These are phyloP conservation scores for Anolis sagrei DNA, from an alignment of 2,113 vertebrate species.

Conservation along the genomic window DNA sequence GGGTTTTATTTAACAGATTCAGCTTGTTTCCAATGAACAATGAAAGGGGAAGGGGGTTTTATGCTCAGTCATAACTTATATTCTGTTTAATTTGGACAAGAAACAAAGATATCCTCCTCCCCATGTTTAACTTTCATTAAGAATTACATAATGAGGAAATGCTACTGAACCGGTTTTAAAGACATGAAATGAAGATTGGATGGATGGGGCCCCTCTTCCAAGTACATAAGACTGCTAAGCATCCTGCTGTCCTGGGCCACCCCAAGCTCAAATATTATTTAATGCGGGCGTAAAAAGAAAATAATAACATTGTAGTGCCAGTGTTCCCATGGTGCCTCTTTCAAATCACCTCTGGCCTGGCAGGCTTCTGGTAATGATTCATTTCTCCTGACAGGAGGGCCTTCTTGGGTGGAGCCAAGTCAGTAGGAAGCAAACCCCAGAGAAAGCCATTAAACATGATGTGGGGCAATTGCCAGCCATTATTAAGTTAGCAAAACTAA, in stretches of 20 bases:
- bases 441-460: conserved; percentile 79
- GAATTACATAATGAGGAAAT: neutral
- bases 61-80: neutral
- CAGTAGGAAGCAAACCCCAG: conserved; percentile 74
- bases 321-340: conserved; percentile 69
- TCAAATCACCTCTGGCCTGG: conserved; percentile 71
- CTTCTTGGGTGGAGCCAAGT: conserved; percentile 81
- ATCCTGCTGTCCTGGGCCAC: conserved; percentile 59
- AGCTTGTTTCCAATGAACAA: conserved; percentile 1
- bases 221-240: conserved; percentile 54
- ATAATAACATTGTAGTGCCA: conserved; percentile 69
- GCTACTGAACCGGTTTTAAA: conserved; percentile 5
- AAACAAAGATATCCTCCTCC: neutral
- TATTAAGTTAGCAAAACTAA: conserved; percentile 69
- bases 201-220: conserved; percentile 55
- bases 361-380: conserved; percentile 75
- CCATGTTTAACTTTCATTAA: neutral
- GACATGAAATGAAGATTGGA: conserved; percentile 39
- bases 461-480: conserved; percentile 80
- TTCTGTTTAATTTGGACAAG: neutral
- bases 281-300: conserved; percentile 71
- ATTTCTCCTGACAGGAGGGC: conserved; percentile 76
- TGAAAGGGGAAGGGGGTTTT: neutral
- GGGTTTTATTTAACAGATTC: neutral
- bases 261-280: conserved; percentile 66